Evolutionary conservation across 2,113 vertebrate species (phyloP).

Genomic region (Gobio gobio): DNA sequence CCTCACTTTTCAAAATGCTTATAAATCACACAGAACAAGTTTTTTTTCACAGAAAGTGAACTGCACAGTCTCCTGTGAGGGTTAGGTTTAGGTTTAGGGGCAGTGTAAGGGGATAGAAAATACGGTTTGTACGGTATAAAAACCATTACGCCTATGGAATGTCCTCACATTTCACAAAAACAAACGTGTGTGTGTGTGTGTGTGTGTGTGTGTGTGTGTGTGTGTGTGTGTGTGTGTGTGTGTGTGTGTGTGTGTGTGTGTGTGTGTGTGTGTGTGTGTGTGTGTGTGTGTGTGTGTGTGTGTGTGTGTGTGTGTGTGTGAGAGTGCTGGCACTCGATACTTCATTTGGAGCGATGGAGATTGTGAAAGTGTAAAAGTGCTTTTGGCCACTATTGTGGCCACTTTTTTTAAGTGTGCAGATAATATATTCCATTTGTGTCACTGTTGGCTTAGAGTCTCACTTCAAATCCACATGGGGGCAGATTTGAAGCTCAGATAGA

Average conservation of each 20-base stretch:
- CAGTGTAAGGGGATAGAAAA: no score
- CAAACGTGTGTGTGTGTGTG: constrained; percentile 63
- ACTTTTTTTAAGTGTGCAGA: not conserved
- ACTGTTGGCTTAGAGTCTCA: not conserved
- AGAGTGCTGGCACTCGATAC: not conserved
- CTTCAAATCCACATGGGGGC: not conserved
- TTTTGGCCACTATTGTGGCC: not conserved
- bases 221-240: constrained; percentile 59
- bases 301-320: constrained; percentile 59
- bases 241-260: constrained; percentile 63
- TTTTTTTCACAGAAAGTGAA: no score
- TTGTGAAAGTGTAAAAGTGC: not conserved
- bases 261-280: constrained; percentile 66
- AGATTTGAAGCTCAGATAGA: not conserved
- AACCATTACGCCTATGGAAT: no score
- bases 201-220: constrained; percentile 59
- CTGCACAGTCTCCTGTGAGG: no score
- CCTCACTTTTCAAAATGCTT: no score
- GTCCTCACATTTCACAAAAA: no score
- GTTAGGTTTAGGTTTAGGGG: no score
- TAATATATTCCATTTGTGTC: not conserved
- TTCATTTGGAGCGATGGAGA: not conserved
- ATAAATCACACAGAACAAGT: no score
- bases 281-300: constrained; percentile 59
- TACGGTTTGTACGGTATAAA: no score